Percentiles rank a stretch among this genome's conserved stretches.
These are phyloP conservation scores for Julus scanicus DNA, from an alignment of 2,888 invertebrate genomes.

Conservation along the genomic window DNA sequence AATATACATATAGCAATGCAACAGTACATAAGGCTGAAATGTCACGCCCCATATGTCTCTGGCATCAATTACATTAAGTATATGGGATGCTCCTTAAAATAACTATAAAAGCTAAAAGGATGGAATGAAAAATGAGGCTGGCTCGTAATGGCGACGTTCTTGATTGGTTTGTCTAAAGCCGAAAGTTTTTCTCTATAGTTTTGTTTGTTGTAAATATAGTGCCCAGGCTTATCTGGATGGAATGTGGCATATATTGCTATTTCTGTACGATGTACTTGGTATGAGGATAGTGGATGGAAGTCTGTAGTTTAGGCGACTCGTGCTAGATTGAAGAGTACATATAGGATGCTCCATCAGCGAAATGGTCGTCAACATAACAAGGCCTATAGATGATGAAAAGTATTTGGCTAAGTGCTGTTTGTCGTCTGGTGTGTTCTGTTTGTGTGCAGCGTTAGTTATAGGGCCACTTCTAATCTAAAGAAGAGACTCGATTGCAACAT, in stretches of 20 bases:
- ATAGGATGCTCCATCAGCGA: background rate
- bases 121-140: slow-evolving; percentile 37
- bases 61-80: background rate
- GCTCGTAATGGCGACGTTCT: slow-evolving; percentile 27
- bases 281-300: background rate
- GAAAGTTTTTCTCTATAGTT: background rate
- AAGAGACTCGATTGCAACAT: background rate
- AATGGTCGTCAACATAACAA: background rate
- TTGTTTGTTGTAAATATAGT: background rate
- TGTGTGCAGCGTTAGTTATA: background rate
- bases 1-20: background rate
- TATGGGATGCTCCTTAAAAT: background rate
- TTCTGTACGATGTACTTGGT: no score
- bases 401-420: no score
- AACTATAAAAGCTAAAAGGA: background rate
- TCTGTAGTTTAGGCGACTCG: background rate
- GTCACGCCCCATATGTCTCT: background rate
- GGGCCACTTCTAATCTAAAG: background rate
- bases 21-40: background rate
- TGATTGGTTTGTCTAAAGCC: slow-evolving; percentile 7
- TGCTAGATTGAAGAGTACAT: background rate
- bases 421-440: background rate
- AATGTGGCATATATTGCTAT: background rate
- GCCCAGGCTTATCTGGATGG: background rate
- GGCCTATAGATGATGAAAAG: slow-evolving; percentile 1